phyloP scores from a whole-genome alignment of 2,888 invertebrate species.

The Nomada ferruginata region DNA sequence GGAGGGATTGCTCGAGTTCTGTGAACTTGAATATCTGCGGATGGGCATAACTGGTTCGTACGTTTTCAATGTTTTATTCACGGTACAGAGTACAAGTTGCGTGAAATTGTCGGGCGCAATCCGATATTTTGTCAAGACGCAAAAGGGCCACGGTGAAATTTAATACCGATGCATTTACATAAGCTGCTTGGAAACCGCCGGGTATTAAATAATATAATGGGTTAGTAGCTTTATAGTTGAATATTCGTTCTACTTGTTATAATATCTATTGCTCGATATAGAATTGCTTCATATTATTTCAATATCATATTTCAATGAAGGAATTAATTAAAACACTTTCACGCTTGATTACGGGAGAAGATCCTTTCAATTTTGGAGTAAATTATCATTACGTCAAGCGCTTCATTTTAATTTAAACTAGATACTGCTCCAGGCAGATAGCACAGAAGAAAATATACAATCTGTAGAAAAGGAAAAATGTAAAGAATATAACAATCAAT shows the following conservation, averaged over 20 bases:
- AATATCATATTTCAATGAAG: too few relatives aligned
- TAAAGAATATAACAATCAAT: too few relatives aligned
- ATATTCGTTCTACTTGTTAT: neutral
- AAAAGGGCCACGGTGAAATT: neutral
- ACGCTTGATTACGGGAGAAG: too few relatives aligned
- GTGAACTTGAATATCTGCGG: neutral
- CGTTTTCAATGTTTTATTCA: constrained; percentile 18
- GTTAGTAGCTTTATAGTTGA: neutral
- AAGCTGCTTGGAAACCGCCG: neutral
- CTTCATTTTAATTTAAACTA: too few relatives aligned
- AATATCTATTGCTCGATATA: too few relatives aligned
- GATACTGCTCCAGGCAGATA: too few relatives aligned
- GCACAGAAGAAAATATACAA: too few relatives aligned
- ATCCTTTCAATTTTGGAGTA: too few relatives aligned
- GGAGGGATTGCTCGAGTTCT: constrained; percentile 3
- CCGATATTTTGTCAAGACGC: constrained; percentile 5
- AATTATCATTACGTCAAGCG: too few relatives aligned
- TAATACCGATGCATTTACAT: constrained; percentile 8
- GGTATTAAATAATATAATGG: constrained; percentile 5
- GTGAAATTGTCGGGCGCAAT: neutral
- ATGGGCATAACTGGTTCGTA: neutral
- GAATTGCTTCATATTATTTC: too few relatives aligned
- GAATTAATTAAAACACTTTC: too few relatives aligned
- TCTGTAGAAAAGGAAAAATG: too few relatives aligned
- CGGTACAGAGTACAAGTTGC: neutral